Base-by-base conservation (phyloP, 2,113 vertebrate genomes). In the Bufo gargarizans region DNA sequence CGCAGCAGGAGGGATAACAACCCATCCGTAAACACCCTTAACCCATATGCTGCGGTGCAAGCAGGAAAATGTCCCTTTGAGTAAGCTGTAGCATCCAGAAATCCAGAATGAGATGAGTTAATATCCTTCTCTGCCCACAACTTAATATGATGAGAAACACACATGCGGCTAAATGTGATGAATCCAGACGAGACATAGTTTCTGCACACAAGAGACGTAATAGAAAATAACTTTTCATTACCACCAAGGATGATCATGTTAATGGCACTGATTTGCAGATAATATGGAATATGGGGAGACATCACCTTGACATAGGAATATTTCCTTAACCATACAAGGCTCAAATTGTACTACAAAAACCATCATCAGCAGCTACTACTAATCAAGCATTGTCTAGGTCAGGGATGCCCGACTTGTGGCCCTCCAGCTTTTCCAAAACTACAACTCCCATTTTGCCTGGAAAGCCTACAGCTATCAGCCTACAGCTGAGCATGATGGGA, bases 1-100 rank as follows among this genome's bases (percentile, higher is more conserved):
- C 93, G 92, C 91, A 89, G 93, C 93, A 93, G 94, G 95, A 93
- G 78, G 82, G 82, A 89, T 89, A 65, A 89, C 87, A 89, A 83
- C 78, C 87, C 59, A 84, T 89, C 72, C 72, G 58, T 82, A 89
- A 84, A 84, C 74, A 78, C 87, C 82, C 33, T 89, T 89, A 89
- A 89, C 87, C 87, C 67, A 56, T 89, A 49, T 84, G 59, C 47
- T 84, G 50, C 81, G 17, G 55, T 5, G 4, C 55, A 76, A 53
- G n/a, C 61, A 19, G 6, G 49, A 22, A 80, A 79, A 22, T 11
- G 45, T 49, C 50, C 63, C 6, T 53, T 6, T 71, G 49, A 50
- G 74, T 65, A 63, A 86, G 79, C 20, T 16, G 58, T 6, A 45
- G 14, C 8, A n/a, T 43, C 45, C 56, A 43, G 56, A 45, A 56